A percentile compares a stretch with the other conserved stretches of the same genome.
These are phyloP conservation scores for Apis florea DNA, from an alignment of 1,140 invertebrate species.

Conservation along the genomic window DNA sequence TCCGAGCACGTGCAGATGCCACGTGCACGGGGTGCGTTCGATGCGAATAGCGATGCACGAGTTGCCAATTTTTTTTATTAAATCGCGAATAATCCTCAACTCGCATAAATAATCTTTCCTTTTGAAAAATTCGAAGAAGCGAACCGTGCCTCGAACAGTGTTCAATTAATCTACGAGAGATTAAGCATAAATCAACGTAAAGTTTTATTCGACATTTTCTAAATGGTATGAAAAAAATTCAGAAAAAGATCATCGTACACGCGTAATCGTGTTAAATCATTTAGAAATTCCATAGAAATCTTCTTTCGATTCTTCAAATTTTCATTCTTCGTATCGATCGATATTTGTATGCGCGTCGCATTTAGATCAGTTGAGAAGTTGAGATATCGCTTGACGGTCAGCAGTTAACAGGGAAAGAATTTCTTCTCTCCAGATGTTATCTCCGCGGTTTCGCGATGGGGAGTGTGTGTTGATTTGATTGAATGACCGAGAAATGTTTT, in stretches of 20 bases:
- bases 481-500: background rate
- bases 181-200: background rate
- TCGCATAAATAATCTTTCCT: slow-evolving; percentile 17
- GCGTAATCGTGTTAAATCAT: too few species aligned
- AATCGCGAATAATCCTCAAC: slow-evolving; percentile 13
- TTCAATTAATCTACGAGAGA: background rate
- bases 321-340: too few species aligned
- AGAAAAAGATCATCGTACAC: too few species aligned
- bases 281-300: too few species aligned
- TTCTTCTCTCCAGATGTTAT: background rate
- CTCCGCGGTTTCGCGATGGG: background rate
- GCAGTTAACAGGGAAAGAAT: background rate
- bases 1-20: slow-evolving; percentile 30
- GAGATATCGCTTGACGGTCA: background rate
- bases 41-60: background rate
- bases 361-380: background rate
- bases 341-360: background rate
- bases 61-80: background rate
- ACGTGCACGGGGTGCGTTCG: slow-evolving; percentile 3
- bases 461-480: slow-evolving; percentile 8
- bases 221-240: background rate
- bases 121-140: background rate
- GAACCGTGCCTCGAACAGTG: background rate
- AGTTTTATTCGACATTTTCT: background rate
- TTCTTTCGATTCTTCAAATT: too few species aligned